Evolutionary conservation across 2,888 invertebrate genomes (phyloP).

Genomic region (Chymomyza procnemis): DNA sequence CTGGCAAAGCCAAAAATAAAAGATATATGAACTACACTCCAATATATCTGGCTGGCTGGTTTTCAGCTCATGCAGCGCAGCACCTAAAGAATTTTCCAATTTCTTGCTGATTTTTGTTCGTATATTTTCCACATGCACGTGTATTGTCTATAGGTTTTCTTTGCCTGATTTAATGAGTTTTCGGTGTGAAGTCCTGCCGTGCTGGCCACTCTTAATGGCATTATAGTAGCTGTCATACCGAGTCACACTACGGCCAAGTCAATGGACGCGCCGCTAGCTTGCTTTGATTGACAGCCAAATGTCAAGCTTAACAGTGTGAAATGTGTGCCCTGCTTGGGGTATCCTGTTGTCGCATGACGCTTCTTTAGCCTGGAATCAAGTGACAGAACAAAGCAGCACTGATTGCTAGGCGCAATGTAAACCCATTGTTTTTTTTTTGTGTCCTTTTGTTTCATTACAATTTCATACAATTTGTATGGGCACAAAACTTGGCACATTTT

Average conservation of each 20-base stretch:
- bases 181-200: conserved; percentile 63
- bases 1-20: not conserved
- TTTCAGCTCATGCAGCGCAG: conserved; percentile 54
- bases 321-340: conserved; percentile 37
- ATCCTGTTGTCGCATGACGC: not conserved
- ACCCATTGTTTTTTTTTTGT: conserved; percentile 55
- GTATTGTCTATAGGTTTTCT: conserved; percentile 21
- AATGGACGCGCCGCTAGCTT: too few relatives aligned
- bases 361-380: not conserved
- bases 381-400: conserved; percentile 57
- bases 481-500: conserved; percentile 38
- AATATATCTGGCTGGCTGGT: not conserved
- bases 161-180: conserved; percentile 63
- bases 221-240: conserved; percentile 63
- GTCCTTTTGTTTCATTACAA: conserved; percentile 59
- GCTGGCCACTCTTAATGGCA: conserved; percentile 60
- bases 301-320: conserved; percentile 70
- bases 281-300: conserved; percentile 65
- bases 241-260: conserved; percentile 9
- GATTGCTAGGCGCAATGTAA: conserved; percentile 61
- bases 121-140: conserved; percentile 33
- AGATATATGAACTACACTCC: not conserved
- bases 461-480: conserved; percentile 43
- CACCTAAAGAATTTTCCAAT: conserved; percentile 31
- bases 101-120: conserved; percentile 28